phyloP scores from a whole-genome alignment of 2,797 vertebrate genomes.

The Muscicapa striata region DNA sequence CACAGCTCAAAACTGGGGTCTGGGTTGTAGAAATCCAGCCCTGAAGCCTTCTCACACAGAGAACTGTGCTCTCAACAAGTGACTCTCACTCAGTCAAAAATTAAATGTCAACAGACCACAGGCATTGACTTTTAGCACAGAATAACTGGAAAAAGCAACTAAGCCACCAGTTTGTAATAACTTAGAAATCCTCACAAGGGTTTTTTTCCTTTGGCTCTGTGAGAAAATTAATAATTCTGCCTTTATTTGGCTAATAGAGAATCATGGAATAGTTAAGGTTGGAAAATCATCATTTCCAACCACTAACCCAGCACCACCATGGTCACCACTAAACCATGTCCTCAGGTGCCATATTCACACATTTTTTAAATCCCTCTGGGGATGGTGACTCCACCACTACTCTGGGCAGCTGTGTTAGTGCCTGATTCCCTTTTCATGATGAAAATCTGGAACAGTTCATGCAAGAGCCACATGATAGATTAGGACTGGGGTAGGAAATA shows the following conservation, averaged over 20 bases:
- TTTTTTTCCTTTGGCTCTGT: neutral
- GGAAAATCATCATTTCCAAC: neutral
- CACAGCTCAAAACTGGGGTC: neutral
- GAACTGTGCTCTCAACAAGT: neutral
- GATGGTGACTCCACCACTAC: neutral
- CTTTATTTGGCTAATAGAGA: neutral
- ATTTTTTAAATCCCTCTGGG: neutral
- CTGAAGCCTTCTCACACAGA: neutral
- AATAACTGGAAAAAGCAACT: neutral
- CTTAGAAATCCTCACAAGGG: neutral
- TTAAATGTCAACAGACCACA: neutral
- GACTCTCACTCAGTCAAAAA: rapidly evolving
- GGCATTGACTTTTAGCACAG: rapidly evolving
- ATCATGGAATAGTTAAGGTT: neutral
- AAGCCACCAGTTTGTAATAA: neutral
- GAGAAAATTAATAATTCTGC: neutral
- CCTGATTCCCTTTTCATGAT: neutral
- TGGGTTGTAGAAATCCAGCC: neutral
- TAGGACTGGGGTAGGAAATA: neutral
- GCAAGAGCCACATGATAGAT: neutral
- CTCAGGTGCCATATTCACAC: neutral
- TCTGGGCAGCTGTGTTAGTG: neutral
- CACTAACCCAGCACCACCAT: neutral
- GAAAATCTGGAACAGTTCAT: neutral
- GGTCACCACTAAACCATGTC: neutral